These are phyloP conservation scores for Galbula dea DNA, from an alignment of 2,113 vertebrate species.

Conservation along the genomic window DNA sequence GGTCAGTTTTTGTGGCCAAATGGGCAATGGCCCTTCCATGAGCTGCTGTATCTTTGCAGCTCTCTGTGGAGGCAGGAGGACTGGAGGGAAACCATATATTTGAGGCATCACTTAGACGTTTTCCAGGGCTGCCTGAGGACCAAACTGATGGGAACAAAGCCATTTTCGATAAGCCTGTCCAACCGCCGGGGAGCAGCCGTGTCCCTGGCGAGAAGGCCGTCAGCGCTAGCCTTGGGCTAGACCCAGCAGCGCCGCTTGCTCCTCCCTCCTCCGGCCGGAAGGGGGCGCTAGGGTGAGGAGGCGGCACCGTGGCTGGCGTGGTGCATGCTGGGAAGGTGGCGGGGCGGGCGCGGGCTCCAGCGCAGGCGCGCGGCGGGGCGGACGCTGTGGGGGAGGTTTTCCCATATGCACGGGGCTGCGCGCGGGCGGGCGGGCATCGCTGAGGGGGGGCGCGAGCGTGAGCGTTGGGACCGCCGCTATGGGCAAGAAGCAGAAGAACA, in stretches of 20 bases:
- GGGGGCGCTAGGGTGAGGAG: background rate
- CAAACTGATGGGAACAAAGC: accelerated
- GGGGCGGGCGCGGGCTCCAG: background rate
- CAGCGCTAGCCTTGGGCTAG: too few species aligned
- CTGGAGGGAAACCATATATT: background rate
- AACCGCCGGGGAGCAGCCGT: background rate
- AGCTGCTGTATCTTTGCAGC: too few species aligned
- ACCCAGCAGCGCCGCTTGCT: background rate
- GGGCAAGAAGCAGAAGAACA: constrained; percentile 84
- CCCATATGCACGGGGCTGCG: constrained; percentile 35
- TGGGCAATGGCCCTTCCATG: accelerated
- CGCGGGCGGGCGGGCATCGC: background rate
- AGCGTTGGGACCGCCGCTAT: constrained; percentile 35
- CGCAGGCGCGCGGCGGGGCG: background rate
- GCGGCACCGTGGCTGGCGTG: background rate
- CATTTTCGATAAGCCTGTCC: background rate
- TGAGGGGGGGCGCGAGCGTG: background rate
- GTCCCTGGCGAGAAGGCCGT: too few species aligned
- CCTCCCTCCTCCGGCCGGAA: background rate
- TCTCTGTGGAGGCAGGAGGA: too few species aligned
- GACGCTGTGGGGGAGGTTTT: background rate
- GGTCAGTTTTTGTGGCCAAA: background rate
- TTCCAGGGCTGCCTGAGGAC: background rate
- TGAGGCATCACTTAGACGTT: background rate
- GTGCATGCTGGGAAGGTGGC: background rate